Evolutionary conservation across 92 coral and sea anemone genomes (phyloP), one percentile per base, ranked within the genome.

Genomic region (Palythoa caribaeorum): DNA sequence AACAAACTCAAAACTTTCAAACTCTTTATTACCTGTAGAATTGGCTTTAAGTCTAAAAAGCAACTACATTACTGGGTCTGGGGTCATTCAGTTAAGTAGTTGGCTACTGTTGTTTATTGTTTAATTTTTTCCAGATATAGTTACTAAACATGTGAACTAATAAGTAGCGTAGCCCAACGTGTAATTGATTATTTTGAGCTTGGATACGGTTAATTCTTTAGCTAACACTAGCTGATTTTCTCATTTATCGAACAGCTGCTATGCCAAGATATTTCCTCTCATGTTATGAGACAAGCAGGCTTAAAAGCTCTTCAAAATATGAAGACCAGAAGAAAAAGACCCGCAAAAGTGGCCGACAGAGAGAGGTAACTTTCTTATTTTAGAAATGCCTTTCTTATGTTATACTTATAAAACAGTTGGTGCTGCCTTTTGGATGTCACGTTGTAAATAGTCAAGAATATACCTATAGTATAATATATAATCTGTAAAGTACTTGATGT

Each of bases 291-390:
- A 88, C 73, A 78, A 53, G 62, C 44, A 57, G 66, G 53, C 87
- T 88, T 3, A 88, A 88, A 72, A 37, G 50, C 70, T 15, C 44
- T 47, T 37, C 87, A 17, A 88, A 80, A 59, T 88, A 88, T 80
- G 91, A 88, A 52, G 91, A n/a, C 13, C 73, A 52, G 40, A 88
- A 88, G 77, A 71, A 79, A 79, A 80, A 17, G 81, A 73, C 91
- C 15, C 75, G 83, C 12, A 80, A 80, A 79, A 88, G 62, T 88
- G 90, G 87, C 76, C 76, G 91, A 84, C 87, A 88, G 77, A 88
- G 87, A 88, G 87, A 88, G 91, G 91, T 88, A 88, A 88, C 77
- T 83, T 54, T 14, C 9, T 35, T 68, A n/a, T 9, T 9, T n/a
- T 3, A 1, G 47, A 44, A 70, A 70, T 70, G 28, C 44, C 44